Evolutionary conservation across 2,797 vertebrate species (phyloP), one percentile per base, ranked within the genome.

Genomic region (Silurus aristotelis): DNA sequence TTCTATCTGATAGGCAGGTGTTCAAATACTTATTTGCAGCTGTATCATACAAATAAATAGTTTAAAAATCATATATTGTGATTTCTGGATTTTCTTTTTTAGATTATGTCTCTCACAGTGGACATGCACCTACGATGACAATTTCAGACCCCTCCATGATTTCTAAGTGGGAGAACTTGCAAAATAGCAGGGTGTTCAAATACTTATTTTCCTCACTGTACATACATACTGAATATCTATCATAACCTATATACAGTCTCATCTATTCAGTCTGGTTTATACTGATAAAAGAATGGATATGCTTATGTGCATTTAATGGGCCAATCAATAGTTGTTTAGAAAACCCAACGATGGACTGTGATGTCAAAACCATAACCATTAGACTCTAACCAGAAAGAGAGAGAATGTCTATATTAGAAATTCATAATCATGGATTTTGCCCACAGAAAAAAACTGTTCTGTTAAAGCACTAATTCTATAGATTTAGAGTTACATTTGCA

Each of bases 351-450:
- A 66, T 20, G n/a, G 61, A 80, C 25, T 66, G 43, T 25, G 8
- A 43, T 19, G 61, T 80, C 7, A 52, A 52, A 64, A 66, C 61
- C 61, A 66, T 27, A 80, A 66, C 43, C 43, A 48, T 52, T 80
- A 80, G 7, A 52, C 43, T 66, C 22, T 66, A 66, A 27, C 43
- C 63, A 52, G 64, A 80, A 80, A 80, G 61, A 27, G 14, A 63
- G 73, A 67, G 43, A 80, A 64, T 6, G 22, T 25, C 60, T 38
- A 46, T 80, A 31, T 64, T 46, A 43, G 76, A 79, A 79, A 43
- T 12, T 25, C 22, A 48, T 48, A 46, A 46, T 19, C 20, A 79
- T 79, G 31, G 43, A 63, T 79, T 79, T 20, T n/a, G 58, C 20
- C 60, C 4, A 20, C 25, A 2, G 14, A 48, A 80, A 80, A 27